Evolutionary conservation across 2,888 invertebrate genomes (phyloP), one percentile per base, ranked within the genome.

Genomic region (Lamproptera curius): DNA sequence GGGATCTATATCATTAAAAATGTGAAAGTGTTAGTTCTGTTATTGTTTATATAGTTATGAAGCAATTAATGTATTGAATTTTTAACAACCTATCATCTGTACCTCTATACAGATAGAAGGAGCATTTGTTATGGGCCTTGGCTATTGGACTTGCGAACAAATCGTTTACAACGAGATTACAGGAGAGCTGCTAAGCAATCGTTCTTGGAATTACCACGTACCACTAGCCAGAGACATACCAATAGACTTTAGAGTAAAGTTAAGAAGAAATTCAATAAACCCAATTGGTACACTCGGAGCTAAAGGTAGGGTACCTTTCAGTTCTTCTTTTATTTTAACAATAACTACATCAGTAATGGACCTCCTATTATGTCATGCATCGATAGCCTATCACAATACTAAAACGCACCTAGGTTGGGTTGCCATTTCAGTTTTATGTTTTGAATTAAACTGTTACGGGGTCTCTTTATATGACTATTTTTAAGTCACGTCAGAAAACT

Each of bases 181-280:
- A 0, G 95, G 95, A 0, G 88, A 90, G 61, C 67, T 94, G 1
- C 75, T 93, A 2, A 94, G 94, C 0, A 89, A 93, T 59, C 89
- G 94, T 35, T 93, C 95, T 2, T 96, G 95, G 95, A 90, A 90
- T 54, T 95, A 95, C 65, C 91, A 92, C 61, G 90, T 92, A 0
- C 94, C 94, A 0, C 91, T 92, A 4, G 90, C 90, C 0, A 92
- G 91, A 65, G 95, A 95, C 58, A 94, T 94, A 55, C 94, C 94
- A 0, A 86, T 91, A 15, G 92, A 94, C 69, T 92, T 94, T 56
- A 89, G 92, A 45, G 82, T 94, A 1, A 90, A 90, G 42, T 85
- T 95, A 43, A 79, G 90, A 16, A 89, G 90, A 57, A 91, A 91
- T 56, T 88, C 90, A 35, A 81, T 89, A 4, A 93, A 82, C 1